Percentiles rank a stretch among this genome's conserved stretches.
phyloP scores from a whole-genome alignment of 2,797 vertebrate species.

The Brachyrhaphis roseni region DNA sequence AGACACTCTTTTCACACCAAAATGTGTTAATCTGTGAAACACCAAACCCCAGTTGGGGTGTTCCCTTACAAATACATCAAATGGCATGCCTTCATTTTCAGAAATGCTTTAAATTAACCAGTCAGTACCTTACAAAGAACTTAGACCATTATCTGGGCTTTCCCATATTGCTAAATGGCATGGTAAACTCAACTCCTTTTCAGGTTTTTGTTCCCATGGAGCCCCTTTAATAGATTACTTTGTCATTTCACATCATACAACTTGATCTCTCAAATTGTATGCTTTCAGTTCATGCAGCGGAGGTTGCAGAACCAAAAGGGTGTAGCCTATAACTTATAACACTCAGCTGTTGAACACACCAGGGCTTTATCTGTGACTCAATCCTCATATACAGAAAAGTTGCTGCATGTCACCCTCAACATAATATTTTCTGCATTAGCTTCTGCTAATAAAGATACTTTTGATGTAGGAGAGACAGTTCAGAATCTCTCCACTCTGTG shows the following conservation, averaged over 20 bases:
- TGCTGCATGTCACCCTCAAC: not conserved
- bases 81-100: not conserved
- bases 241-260: not conserved
- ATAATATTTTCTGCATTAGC: not conserved
- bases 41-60: not conserved
- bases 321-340: not conserved
- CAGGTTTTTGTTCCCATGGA: not conserved
- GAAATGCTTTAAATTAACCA: not conserved
- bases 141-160: not conserved
- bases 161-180: not conserved
- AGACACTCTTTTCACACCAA: not conserved
- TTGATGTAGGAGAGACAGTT: not conserved
- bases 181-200: not conserved
- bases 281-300: not conserved
- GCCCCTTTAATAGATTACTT: not conserved
- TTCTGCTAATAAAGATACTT: not conserved
- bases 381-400: not conserved
- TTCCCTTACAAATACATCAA: not conserved
- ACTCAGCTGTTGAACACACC: not conserved
- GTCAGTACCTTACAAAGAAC: not conserved
- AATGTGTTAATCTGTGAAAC: not conserved
- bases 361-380: not conserved
- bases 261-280: not conserved
- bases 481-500: not conserved
- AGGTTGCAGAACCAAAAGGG: not conserved